phyloP scores from a whole-genome alignment of 2,797 vertebrate species.

The Malurus splendens region DNA sequence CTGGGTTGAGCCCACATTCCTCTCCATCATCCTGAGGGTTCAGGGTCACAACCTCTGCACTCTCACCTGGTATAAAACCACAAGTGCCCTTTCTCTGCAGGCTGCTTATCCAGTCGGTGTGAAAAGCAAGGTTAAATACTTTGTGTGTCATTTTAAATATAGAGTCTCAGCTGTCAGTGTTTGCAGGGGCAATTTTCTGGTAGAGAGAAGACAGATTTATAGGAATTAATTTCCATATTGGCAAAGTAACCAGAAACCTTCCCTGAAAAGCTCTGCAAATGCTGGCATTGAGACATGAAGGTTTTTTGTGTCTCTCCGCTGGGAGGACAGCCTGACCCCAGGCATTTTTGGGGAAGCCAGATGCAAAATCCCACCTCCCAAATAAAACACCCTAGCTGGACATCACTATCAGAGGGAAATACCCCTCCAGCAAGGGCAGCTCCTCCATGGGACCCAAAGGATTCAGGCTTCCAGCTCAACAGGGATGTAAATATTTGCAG shows the following conservation, averaged over 20 bases:
- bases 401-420: background rate
- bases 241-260: background rate
- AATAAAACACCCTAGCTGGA: background rate
- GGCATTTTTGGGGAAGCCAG: background rate
- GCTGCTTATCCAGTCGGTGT: background rate
- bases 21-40: background rate
- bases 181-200: background rate
- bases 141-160: background rate
- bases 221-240: background rate
- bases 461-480: background rate
- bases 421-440: background rate
- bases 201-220: background rate
- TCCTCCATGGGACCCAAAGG: background rate
- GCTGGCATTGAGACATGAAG: background rate
- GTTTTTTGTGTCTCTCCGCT: background rate
- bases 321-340: background rate
- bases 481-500: background rate
- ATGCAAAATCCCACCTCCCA: background rate
- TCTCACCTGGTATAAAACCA: background rate
- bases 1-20: background rate
- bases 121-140: background rate
- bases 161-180: background rate
- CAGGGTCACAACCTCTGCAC: background rate
- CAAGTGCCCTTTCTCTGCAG: rapidly evolving
- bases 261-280: background rate